Evolutionary conservation across 2,113 vertebrate species (phyloP), one percentile per base, ranked within the genome.

Genomic region (Excalfactoria chinensis): DNA sequence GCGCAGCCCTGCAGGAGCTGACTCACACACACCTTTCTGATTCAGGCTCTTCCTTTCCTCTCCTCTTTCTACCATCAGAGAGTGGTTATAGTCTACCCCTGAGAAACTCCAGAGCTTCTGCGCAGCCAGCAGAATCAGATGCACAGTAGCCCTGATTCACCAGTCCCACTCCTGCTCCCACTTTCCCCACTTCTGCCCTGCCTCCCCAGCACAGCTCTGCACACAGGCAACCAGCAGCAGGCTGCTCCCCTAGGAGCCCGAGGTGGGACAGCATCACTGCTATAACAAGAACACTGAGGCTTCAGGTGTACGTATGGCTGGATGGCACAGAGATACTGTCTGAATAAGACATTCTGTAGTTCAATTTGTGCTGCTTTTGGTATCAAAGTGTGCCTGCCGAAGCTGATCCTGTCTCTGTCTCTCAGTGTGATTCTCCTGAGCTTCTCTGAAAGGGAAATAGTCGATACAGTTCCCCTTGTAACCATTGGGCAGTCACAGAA

Each of bases 221-320:
- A 37, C 1, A 7, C 13, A 21, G 19, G 7, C 22, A 49, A 18
- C 37, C 34, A 26, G 0, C 0, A 48, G 48, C 26, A 26, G 13
- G 88, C 48, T 40, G 37, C 40, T 48, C 62, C 48, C 16, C 60
- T 51, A 32, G n/a, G n/a, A 13, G 40, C 17, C 8, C 21, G 19
- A 56, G 56, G 43, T 3, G 34, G 26, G 73, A 13, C 32, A 76
- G 14, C 56, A 48, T 37, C 35, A 23, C 32, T 34, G 16, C 34
- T 56, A 20, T 56, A 40, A 48, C 41, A 73, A 9, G 25, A 8
- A 62, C 34, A 19, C 21, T 11, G 26, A 43, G 21, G 35, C 13
- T 74, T 49, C 32, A 74, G 26, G 30, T 2, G 0, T 15, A 48
- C 2, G 9, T 21, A 23, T 23, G 48, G 48, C 22, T 49, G 48